A percentile compares a stretch with the other conserved stretches of the same genome.
phyloP scores from a whole-genome alignment of 2,888 invertebrate species.

The Scaptomyza caliginosa region DNA sequence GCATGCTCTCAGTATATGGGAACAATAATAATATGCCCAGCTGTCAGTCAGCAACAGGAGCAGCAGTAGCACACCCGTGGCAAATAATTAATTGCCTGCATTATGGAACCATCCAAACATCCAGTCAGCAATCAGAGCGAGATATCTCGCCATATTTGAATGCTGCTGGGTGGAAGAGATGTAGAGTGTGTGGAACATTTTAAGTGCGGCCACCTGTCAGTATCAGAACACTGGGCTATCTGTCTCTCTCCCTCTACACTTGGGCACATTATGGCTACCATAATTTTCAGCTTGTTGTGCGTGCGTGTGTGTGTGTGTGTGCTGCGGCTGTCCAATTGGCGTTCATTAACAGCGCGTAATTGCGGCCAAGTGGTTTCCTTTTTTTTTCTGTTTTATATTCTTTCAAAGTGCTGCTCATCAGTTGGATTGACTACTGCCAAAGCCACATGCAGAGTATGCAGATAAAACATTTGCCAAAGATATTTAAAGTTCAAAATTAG shows the following conservation, averaged over 20 bases:
- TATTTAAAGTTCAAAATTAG: not conserved
- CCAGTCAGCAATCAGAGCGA: conserved; percentile 1
- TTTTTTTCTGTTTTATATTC: not conserved
- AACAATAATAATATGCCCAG: conserved; percentile 69
- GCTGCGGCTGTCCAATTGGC: conserved; percentile 65
- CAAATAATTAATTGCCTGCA: conserved; percentile 74
- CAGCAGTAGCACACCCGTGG: conserved; percentile 56
- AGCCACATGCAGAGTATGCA: conserved; percentile 7
- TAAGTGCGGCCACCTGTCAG: conserved; percentile 53
- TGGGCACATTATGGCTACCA: conserved; percentile 52
- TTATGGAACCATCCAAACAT: conserved; percentile 45
- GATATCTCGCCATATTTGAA: not conserved
- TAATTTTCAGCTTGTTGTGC: conserved; percentile 73
- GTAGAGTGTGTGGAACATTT: conserved; percentile 30
- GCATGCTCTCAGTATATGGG: too few relatives aligned
- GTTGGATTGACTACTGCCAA: conserved; percentile 19
- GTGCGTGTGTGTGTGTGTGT: not conserved
- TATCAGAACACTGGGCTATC: conserved; percentile 18
- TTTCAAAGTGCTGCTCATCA: conserved; percentile 35
- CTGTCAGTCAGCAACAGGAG: conserved; percentile 64
- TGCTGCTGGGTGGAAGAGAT: too few relatives aligned
- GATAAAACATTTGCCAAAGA: not conserved
- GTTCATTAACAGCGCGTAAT: conserved; percentile 74
- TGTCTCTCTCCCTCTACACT: conserved; percentile 17
- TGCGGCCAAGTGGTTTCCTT: conserved; percentile 65